These are phyloP conservation scores for Peromyscus attwateri DNA, from an alignment of 2,797 vertebrate species.

Conservation along the genomic window DNA sequence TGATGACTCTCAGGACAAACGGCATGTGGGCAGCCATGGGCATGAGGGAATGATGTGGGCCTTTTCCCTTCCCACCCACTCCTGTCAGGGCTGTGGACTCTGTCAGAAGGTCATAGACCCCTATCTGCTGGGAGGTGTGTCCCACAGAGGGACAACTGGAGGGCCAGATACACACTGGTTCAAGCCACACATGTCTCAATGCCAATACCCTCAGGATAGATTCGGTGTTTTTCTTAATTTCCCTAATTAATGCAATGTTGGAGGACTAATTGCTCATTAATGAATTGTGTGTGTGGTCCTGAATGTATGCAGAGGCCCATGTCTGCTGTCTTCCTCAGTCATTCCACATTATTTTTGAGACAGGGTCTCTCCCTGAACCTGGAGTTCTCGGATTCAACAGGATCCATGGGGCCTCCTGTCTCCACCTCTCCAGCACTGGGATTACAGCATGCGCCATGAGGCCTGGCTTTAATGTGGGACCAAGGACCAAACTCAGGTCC, in stretches of 20 bases:
- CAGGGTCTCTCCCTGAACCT: not conserved
- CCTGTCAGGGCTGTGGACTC: fast-evolving
- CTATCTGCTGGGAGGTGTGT: not conserved
- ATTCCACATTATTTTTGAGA: not conserved
- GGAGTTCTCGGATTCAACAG: not conserved
- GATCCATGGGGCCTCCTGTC: not conserved
- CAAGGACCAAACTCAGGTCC: not conserved
- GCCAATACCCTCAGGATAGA: too few relatives aligned
- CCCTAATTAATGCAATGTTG: not conserved
- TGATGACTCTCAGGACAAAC: too few relatives aligned
- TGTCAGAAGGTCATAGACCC: fast-evolving
- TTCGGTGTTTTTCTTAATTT: not conserved
- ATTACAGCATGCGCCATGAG: not conserved
- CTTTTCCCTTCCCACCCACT: not conserved
- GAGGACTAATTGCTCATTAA: not conserved
- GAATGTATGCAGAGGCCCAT: not conserved
- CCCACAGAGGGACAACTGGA: not conserved
- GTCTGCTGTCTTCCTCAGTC: not conserved
- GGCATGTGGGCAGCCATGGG: not conserved
- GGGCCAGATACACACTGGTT: fast-evolving
- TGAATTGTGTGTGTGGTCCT: not conserved
- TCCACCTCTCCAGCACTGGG: not conserved
- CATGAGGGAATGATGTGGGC: not conserved
- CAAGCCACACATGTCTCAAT: fast-evolving
- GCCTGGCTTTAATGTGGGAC: not conserved